phyloP scores from a whole-genome alignment of 1,140 invertebrate genomes.

The Drosophila azteca region DNA sequence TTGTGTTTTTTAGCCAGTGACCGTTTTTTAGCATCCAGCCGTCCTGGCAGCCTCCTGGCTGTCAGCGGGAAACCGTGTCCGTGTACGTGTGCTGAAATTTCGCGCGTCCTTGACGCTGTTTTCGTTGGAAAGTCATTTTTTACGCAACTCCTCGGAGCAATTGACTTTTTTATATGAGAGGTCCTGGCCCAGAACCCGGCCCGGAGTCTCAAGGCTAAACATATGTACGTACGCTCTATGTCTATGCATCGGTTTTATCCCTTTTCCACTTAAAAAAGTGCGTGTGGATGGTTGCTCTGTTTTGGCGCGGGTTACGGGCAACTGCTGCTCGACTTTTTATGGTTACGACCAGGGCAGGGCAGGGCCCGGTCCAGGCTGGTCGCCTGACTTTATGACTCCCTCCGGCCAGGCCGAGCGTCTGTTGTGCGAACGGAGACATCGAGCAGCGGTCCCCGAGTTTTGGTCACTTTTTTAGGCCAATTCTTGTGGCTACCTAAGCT shows the following conservation, averaged over 20 bases:
- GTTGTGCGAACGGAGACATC: too few relatives aligned
- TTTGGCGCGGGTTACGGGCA: slow-evolving; percentile 57
- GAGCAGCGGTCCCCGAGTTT: too few relatives aligned
- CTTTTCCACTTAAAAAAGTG: slow-evolving; percentile 74
- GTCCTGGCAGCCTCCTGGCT: slow-evolving; percentile 10
- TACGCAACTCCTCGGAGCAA: slow-evolving; percentile 61
- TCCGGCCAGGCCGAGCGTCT: slow-evolving; percentile 21
- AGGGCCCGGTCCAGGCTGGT: not conserved
- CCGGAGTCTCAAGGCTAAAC: slow-evolving; percentile 18
- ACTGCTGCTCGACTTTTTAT: slow-evolving; percentile 76
- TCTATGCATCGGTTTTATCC: slow-evolving; percentile 42
- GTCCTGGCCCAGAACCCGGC: slow-evolving; percentile 12
- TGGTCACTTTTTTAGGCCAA: slow-evolving; percentile 65
- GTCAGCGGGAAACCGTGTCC: not conserved
- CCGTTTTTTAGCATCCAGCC: slow-evolving; percentile 26
- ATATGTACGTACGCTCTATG: slow-evolving; percentile 31
- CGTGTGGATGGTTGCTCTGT: slow-evolving; percentile 37
- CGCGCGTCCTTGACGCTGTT: slow-evolving; percentile 51
- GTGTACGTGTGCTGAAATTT: too few relatives aligned
- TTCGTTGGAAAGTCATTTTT: slow-evolving; percentile 57
- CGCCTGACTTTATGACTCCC: slow-evolving; percentile 57
- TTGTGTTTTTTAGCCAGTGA: slow-evolving; percentile 39
- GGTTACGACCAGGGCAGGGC: slow-evolving; percentile 21
- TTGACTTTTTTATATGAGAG: slow-evolving; percentile 69
- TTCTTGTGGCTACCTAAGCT: slow-evolving; percentile 79